A percentile compares a stretch with the other conserved stretches of the same genome.
Conservation (phyloP, 2,888 invertebrate species). For the Rhagophthalmus giganteus region DNA sequence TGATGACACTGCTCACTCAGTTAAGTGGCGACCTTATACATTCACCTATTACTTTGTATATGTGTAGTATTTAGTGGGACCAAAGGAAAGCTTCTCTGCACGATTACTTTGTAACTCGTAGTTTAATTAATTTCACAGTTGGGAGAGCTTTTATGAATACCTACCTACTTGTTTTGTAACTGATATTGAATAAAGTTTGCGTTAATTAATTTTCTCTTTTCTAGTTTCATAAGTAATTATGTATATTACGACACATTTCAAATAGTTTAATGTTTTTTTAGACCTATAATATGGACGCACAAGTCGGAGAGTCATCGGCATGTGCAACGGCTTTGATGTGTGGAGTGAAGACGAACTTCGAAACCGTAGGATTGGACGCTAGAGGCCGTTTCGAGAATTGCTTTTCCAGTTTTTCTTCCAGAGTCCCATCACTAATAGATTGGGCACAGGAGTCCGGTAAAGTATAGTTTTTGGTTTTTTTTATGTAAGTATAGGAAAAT, state of each 20-base stretch:
- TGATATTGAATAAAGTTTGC: constrained; percentile 17
- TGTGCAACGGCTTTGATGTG: constrained; percentile 69
- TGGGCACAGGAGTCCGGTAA: constrained; percentile 66
- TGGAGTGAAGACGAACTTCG: constrained; percentile 69
- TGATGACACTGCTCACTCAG: too few species aligned
- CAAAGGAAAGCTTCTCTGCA: constrained; percentile 5
- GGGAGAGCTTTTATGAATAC: constrained; percentile 16
- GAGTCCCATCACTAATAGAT: constrained; percentile 61
- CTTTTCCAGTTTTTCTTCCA: constrained; percentile 59
- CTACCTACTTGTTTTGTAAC: constrained; percentile 16
- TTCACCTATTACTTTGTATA: too few species aligned
- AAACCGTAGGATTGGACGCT: constrained; percentile 64
- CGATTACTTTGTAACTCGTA: constrained; percentile 23
- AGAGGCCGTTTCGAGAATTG: constrained; percentile 63
- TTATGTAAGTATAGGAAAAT: too few species aligned
- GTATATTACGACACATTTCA: neutral
- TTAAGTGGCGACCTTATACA: too few species aligned
- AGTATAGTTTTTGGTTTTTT: constrained; percentile 22
- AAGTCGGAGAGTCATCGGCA: constrained; percentile 69
- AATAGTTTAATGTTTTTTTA: constrained; percentile 47
- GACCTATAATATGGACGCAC: constrained; percentile 70
- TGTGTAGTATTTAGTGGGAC: too few species aligned
- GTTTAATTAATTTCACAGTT: constrained; percentile 24
- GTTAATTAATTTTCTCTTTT: constrained; percentile 16
- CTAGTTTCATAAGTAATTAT: neutral